Conservation (phyloP, 2,888 invertebrate species). For the Serripes groenlandicus region DNA sequence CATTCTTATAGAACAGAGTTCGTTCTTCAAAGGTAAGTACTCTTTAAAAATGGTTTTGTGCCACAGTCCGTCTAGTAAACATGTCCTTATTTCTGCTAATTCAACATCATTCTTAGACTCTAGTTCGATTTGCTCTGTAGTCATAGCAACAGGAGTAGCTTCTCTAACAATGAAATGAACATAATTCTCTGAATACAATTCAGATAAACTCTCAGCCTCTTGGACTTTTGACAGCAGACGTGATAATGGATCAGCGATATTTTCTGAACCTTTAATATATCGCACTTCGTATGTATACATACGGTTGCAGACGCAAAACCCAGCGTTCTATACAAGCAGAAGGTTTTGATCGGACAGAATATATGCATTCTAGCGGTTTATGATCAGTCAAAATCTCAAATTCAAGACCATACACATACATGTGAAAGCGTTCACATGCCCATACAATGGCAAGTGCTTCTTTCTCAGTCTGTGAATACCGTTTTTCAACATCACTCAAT, state of each 20-base stretch:
- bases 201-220: background rate
- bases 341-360: conserved; percentile 60
- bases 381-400: conserved; percentile 73
- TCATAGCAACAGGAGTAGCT: conserved; percentile 18
- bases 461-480: conserved; percentile 71
- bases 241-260: conserved; percentile 57
- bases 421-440: conserved; percentile 73
- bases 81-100: conserved; percentile 4
- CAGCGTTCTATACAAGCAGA: conserved; percentile 59
- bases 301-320: conserved; percentile 67
- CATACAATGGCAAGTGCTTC: conserved; percentile 64
- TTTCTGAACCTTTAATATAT: conserved; percentile 50
- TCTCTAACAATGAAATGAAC: no score
- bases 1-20: conserved; percentile 32
- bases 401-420: conserved; percentile 69
- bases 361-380: conserved; percentile 75
- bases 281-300: conserved; percentile 50
- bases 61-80: conserved; percentile 20
- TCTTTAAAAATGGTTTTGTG: conserved; percentile 15
- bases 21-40: conserved; percentile 13
- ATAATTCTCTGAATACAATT: no score
- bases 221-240: conserved; percentile 17
- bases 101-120: conserved; percentile 31
- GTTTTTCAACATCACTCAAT: conserved; percentile 48
- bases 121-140: conserved; percentile 23